Evolutionary conservation across 2,888 invertebrate genomes (phyloP), one percentile per base, ranked within the genome.

Genomic region (Oasisia sp.): DNA sequence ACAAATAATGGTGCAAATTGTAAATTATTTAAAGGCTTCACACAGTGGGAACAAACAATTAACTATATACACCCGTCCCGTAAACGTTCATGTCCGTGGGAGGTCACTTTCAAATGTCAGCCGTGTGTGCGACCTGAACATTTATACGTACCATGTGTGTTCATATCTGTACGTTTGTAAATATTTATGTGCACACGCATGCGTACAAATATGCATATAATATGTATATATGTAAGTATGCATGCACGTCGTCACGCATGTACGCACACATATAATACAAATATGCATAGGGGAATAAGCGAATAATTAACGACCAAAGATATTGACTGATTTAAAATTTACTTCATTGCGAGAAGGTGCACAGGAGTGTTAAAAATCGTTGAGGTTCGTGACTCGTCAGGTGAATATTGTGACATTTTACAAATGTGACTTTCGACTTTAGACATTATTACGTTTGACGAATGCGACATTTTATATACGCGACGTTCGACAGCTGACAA

Each of bases 401-500:
- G 14, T 27, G 74, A 74, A 19, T 74, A 74, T 74, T 74, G 74
- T 74, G 74, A 74, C 74, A 74, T 74, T 74, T 74, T 74, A 74
- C 50, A 14, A 27, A 74, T 27, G 27, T 27, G 74, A 74, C 74
- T 74, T 74, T 74, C 74, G 74, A 74, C 74, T 27, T 14, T 19
- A 27, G 74, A 74, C 74, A 74, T n/a, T 74, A 74, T 74, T 74
- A 74, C 74, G 74, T 74, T 74, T 74, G n/a, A 74, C 74, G 74
- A 74, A 27, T 74, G 74, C n/a, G 74, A 74, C 74, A 74, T 74
- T 74, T 74, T 74, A 74, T n/a, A 74, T 27, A 19, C 27, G 74
- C 27, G n/a, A 74, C 74, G 74, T 74, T 74, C 74, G 74, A 74
- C 74, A 74, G 19, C 7, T 74, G 74, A 74, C 74, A 74, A 74